A percentile compares a stretch with the other conserved stretches of the same genome.
Conservation (phyloP, 2,113 vertebrate species). For the Peromyscus californicus region DNA sequence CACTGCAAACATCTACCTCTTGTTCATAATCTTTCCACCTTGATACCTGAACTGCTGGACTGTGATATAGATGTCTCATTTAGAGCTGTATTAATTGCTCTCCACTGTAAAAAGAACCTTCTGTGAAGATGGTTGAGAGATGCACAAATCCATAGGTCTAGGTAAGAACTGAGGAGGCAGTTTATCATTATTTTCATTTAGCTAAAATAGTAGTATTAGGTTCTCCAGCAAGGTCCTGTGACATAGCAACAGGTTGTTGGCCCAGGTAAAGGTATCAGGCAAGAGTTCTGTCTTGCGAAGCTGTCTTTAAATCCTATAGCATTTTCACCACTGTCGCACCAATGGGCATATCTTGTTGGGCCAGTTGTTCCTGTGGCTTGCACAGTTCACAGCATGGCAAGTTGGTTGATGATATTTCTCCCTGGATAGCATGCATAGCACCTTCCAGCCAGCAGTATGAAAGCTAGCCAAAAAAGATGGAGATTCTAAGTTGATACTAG, state of each 20-base stretch:
- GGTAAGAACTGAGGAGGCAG: background rate
- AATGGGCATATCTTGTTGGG: background rate
- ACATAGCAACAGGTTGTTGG: background rate
- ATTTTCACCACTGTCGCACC: background rate
- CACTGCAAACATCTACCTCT: background rate
- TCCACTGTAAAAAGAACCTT: background rate
- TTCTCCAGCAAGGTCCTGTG: background rate
- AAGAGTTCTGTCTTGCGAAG: background rate
- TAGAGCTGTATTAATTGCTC: background rate
- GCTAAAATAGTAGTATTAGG: background rate
- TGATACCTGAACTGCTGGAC: background rate
- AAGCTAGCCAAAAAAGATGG: background rate
- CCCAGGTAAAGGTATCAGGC: background rate
- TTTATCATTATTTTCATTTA: background rate
- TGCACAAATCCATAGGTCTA: background rate
- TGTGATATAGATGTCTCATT: background rate
- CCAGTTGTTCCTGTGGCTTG: background rate
- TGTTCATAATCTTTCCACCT: background rate
- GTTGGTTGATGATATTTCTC: background rate
- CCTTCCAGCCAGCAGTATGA: background rate
- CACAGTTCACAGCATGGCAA: background rate
- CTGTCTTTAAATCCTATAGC: background rate
- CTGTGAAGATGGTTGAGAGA: background rate
- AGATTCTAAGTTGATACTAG: background rate
- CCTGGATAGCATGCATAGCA: background rate